A percentile compares a stretch with the other conserved stretches of the same genome.
Evolutionary conservation across 2,888 invertebrate species (phyloP).

Genomic region (Ophion obscuratus): DNA sequence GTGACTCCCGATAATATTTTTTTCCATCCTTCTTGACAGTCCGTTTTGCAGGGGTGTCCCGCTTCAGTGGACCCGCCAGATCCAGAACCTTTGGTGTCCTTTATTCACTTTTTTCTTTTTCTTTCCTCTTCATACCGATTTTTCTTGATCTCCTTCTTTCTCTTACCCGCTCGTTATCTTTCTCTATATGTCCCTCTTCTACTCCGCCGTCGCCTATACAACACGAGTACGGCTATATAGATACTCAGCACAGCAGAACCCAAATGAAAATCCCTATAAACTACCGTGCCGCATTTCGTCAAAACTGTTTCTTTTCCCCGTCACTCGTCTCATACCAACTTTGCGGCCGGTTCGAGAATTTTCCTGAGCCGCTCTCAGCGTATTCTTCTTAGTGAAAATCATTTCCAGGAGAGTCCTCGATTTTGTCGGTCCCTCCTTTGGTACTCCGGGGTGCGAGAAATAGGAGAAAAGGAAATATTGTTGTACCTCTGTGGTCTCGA

Average conservation of each 20-base stretch:
- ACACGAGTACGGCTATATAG: conserved; percentile 33
- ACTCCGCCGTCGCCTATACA: conserved; percentile 32
- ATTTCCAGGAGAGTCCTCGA: conserved; percentile 51
- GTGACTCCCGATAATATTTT: conserved; percentile 55
- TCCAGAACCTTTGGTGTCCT: conserved; percentile 52
- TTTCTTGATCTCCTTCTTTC: too few relatives aligned
- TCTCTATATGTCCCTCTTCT: conserved; percentile 34
- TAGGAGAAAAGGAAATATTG: conserved; percentile 49
- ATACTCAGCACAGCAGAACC: conserved; percentile 51
- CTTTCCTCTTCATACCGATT: conserved; percentile 17
- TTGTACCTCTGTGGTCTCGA: conserved; percentile 34
- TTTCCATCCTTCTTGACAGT: conserved; percentile 55
- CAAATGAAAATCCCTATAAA: conserved; percentile 59
- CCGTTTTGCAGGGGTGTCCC: conserved; percentile 74
- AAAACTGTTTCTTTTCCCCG: conserved; percentile 32
- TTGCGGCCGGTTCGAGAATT: conserved; percentile 54
- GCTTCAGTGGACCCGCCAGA: conserved; percentile 74
- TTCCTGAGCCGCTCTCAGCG: conserved; percentile 44
- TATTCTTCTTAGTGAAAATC: conserved; percentile 62
- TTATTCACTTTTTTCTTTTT: conserved; percentile 40
- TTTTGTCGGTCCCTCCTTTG: neutral
- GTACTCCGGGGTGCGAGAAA: conserved; percentile 11
- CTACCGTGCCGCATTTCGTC: conserved; percentile 52
- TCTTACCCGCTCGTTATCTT: neutral
- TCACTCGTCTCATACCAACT: conserved; percentile 37